Base-by-base conservation (phyloP, 2,797 vertebrate species). In the Lacerta viridis region DNA sequence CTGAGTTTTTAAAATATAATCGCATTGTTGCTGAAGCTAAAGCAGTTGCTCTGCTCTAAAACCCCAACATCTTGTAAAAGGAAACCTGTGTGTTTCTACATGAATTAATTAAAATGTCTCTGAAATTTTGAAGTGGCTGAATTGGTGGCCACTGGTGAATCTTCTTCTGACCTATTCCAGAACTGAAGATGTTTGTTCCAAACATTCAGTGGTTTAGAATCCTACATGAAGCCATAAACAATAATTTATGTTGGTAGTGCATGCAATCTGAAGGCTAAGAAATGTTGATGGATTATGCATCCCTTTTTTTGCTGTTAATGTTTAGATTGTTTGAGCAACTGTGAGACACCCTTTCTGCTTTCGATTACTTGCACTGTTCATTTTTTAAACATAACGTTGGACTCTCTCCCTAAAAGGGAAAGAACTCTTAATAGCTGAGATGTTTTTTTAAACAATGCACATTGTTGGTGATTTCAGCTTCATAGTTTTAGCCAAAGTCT, bases 121-220 rank as follows among this genome's bases (percentile, higher is more conserved):
- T 15, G 55, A 91, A 61, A 68, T 39, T 33, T 0, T 9, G 75
- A 85, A 8, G 69, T 92, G 75, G 46, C 84, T 88, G 89, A 43
- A 23, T 17, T 55, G 33, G 71, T 84, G 83, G 23, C 88, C 20
- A 1, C 0, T 72, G 1, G 4, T 15, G 5, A 61, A 78, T 76
- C 81, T 89, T 92, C 90, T 23, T 92, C 90, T 23, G 17, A 59
- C 59, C 41, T 43, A 27, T 1, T 0, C 50, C 66, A 82, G 72
- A 75, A 88, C 41, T 2, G 0, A 0, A 75, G 41, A 33, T 84
- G 11, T 77, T 20, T 87, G 89, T 82, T 69, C 17, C 25, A 36
- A 88, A 85, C 39, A 78, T 88, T 20, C 33, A 88, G 7, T 61
- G 79, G 33, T 75, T 79, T 9, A 59, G 33, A 29, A 61, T 23